Base-by-base conservation (phyloP, 1,140 invertebrate species). In the Drosophila baimaii region DNA sequence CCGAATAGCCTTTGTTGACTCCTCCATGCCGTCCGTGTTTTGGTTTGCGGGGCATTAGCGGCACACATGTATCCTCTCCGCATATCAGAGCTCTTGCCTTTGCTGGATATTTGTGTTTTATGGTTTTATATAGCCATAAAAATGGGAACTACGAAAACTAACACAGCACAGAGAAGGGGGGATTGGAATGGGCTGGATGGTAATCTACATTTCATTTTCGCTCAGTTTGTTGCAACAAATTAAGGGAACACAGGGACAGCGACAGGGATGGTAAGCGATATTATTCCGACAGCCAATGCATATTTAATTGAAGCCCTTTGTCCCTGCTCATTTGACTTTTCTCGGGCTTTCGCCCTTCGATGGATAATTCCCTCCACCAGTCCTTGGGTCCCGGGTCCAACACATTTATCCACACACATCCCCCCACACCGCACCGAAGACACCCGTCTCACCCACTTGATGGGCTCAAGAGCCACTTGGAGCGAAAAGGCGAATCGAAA, bases 221-320 rank as follows among this genome's bases (percentile, higher is more conserved):
- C n/a, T n/a, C n/a, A n/a, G n/a, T n/a, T n/a, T n/a, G n/a, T n/a
- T n/a, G n/a, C n/a, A n/a, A n/a, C n/a, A n/a, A n/a, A 77, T 47
- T 63, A 61, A 44, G 15, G n/a, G 44, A 31, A 19, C 1, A 43
- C 37, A 43, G 17, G 47, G 31, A 15, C 2, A 9, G 43, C 31
- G 25, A 3, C 19, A 19, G 33, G 21, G 12, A 23, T 37, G 9
- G 9, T 13, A n/a, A 44, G 25, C 46, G 15, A 46, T 76, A 78
- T 84, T 84, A 84, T 74, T 85, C 68, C 68, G 31, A 27, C 33
- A 85, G 68, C 81, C 68, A 70, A 85, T 81, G 81, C 79, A 84
- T 84, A 84, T 81, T 84, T 77, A n/a, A 85, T 84, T 81, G 77
- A 65, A 49, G 81, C 77, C 68, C 56, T 77, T 64, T 77, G 46